phyloP scores from a whole-genome alignment of 1,140 invertebrate genomes.

The Oncopeltus fasciatus region DNA sequence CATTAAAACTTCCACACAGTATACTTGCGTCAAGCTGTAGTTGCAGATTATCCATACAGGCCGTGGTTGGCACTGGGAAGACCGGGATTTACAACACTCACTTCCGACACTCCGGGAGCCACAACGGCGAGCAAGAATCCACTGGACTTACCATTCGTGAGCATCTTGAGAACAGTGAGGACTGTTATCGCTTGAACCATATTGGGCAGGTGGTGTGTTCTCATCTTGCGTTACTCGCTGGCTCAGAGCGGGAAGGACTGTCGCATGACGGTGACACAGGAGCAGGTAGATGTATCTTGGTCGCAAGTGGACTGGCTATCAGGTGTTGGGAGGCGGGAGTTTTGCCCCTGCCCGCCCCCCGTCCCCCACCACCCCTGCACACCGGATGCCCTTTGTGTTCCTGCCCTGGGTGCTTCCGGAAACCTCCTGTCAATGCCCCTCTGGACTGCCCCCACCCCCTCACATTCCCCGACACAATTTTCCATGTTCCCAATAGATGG shows the following conservation, averaged over 20 bases:
- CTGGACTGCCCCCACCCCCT: not conserved
- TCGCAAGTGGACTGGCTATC: not conserved
- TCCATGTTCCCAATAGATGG: no score
- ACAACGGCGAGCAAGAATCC: no score
- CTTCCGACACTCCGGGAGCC: no score
- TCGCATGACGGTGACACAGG: not conserved
- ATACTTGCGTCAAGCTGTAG: no score
- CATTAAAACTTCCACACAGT: no score
- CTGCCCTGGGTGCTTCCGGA: not conserved
- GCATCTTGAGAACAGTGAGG: conserved; percentile 64
- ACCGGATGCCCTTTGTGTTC: not conserved
- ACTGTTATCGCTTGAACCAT: conserved; percentile 74
- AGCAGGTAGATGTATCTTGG: not conserved
- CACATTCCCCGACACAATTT: not conserved
- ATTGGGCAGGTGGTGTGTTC: conserved; percentile 28
- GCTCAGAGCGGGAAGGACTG: not conserved
- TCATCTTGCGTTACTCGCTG: not conserved
- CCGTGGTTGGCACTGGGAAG: no score
- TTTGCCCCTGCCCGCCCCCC: not conserved
- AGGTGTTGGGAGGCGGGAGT: not conserved
- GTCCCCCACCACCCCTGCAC: no score
- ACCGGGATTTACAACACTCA: no score
- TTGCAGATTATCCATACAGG: no score
- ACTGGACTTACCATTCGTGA: conserved; percentile 61
- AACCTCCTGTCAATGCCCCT: not conserved